These are phyloP conservation scores for Pangasius mekongensis DNA, from an alignment of 2,797 vertebrate genomes.

Conservation along the genomic window DNA sequence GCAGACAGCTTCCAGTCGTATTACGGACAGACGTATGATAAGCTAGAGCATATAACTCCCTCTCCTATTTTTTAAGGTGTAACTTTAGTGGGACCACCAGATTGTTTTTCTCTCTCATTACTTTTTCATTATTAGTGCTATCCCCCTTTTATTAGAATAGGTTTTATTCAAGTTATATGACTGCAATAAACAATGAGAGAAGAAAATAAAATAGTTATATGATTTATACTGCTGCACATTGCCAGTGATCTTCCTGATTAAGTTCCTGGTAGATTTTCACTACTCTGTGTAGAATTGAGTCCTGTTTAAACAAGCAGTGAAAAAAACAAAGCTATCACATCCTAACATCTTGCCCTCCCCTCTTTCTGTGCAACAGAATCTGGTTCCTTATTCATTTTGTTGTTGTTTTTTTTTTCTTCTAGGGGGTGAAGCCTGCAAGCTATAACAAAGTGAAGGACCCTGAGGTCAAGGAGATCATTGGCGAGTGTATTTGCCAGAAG, in stretches of 20 bases:
- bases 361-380: not conserved
- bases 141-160: not conserved
- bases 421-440: slow-evolving; percentile 98
- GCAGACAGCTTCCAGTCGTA: not conserved
- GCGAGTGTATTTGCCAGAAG: slow-evolving; percentile 98
- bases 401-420: slow-evolving; percentile 49
- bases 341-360: slow-evolving; percentile 10
- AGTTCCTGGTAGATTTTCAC: slow-evolving; percentile 19
- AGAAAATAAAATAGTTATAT: not conserved
- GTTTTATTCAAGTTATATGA: not conserved
- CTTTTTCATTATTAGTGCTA: not conserved
- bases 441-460: slow-evolving; percentile 96
- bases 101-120: not conserved
- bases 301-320: slow-evolving; percentile 38
- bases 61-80: not conserved
- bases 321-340: slow-evolving; percentile 19
- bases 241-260: not conserved
- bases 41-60: not conserved
- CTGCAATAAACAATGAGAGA: not conserved
- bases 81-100: not conserved
- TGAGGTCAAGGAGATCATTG: slow-evolving; percentile 99
- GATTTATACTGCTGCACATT: not conserved
- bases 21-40: not conserved
- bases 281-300: not conserved
- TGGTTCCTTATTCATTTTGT: not conserved